These are phyloP conservation scores for Achlya flavicornis DNA, from an alignment of 2,888 invertebrate species.

Conservation along the genomic window DNA sequence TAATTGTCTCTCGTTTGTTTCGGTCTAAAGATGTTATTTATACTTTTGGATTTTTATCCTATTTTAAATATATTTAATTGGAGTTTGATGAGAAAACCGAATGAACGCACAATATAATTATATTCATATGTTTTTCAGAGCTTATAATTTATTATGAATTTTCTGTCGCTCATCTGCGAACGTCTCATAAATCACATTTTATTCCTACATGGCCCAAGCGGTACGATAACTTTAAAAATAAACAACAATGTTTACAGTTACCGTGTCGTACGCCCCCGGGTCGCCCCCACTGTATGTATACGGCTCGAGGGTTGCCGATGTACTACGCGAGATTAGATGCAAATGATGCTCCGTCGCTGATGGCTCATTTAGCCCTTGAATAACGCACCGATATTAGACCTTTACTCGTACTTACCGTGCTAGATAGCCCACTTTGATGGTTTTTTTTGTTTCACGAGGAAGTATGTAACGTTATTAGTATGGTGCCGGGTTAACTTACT, in stretches of 20 bases:
- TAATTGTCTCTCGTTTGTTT: slow-evolving; percentile 50
- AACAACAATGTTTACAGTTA: slow-evolving; percentile 1
- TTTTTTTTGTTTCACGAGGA: slow-evolving; percentile 20
- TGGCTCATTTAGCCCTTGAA: slow-evolving; percentile 80
- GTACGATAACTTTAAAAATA: slow-evolving; percentile 8
- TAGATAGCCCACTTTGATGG: slow-evolving; percentile 31
- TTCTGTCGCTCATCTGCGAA: background rate
- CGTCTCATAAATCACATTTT: slow-evolving; percentile 1
- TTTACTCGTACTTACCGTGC: slow-evolving; percentile 37
- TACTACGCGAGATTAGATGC: slow-evolving; percentile 74
- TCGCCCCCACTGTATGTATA: slow-evolving; percentile 15
- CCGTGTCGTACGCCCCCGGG: slow-evolving; percentile 28
- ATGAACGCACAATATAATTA: too few relatives aligned
- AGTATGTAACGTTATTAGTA: slow-evolving; percentile 19
- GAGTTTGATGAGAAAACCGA: too few relatives aligned
- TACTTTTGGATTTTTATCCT: background rate
- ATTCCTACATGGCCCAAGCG: background rate
- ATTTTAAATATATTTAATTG: too few relatives aligned
- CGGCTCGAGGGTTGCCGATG: slow-evolving; percentile 58
- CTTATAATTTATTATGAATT: background rate
- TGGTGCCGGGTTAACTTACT: too few relatives aligned
- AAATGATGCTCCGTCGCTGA: slow-evolving; percentile 74
- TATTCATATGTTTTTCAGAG: background rate
- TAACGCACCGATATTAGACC: slow-evolving; percentile 73
- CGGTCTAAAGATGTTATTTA: background rate